These are phyloP conservation scores for Hoplodrina ambigua DNA, from an alignment of 2,888 invertebrate species.

Conservation along the genomic window DNA sequence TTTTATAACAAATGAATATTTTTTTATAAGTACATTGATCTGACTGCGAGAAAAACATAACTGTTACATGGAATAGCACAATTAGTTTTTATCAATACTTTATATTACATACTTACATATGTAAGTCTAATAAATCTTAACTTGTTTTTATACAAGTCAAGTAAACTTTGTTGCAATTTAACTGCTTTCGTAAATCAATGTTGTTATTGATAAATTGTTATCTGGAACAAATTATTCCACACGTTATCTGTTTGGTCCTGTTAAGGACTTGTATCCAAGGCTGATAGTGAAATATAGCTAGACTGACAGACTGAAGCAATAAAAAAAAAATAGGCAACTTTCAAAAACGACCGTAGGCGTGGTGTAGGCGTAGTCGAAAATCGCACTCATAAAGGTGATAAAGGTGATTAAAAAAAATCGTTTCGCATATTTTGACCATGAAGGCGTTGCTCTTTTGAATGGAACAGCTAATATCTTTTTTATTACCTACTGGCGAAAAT, in stretches of 20 bases:
- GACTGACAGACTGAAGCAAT: conserved; percentile 11
- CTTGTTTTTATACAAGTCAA: conserved; percentile 62
- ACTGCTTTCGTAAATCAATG: conserved; percentile 46
- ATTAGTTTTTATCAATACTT: conserved; percentile 53
- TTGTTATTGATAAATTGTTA: conserved; percentile 29
- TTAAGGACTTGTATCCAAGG: conserved; percentile 22
- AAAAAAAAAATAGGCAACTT: background rate
- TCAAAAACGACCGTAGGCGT: background rate
- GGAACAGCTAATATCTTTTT: too few species aligned
- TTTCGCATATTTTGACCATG: too few species aligned
- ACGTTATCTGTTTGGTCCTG: conserved; percentile 35
- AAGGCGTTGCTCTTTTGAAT: too few species aligned
- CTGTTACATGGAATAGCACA: conserved; percentile 7
- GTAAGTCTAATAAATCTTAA: conserved; percentile 62
- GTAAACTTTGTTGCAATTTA: conserved; percentile 46
- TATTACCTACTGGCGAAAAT: too few species aligned
- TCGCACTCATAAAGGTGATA: too few species aligned
- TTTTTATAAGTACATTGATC: background rate
- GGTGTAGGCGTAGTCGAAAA: too few species aligned
- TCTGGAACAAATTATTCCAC: conserved; percentile 47
- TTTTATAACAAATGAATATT: conserved; percentile 9
- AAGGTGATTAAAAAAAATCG: too few species aligned
- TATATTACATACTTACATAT: conserved; percentile 34
- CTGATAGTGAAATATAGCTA: conserved; percentile 6
- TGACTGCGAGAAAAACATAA: conserved; percentile 17